These are phyloP conservation scores for Oithona nana DNA, from an alignment of 2,888 invertebrate species.

Conservation along the genomic window DNA sequence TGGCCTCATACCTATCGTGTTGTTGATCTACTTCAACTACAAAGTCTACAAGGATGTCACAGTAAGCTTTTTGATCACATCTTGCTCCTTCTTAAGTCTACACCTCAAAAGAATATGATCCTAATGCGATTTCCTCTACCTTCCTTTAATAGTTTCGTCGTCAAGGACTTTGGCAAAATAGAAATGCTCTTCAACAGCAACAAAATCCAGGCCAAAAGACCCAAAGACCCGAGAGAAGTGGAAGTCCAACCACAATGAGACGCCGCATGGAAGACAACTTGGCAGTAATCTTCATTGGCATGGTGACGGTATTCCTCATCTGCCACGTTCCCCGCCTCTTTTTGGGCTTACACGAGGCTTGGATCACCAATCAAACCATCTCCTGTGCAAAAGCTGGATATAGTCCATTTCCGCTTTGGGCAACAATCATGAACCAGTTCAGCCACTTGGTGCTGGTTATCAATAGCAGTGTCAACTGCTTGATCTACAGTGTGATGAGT, in stretches of 20 bases:
- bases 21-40: slow-evolving; percentile 1
- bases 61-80: too few relatives aligned
- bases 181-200: too few relatives aligned
- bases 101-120: too few relatives aligned
- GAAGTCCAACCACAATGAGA: neutral
- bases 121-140: too few relatives aligned
- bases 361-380: neutral
- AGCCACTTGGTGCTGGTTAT: slow-evolving; percentile 2
- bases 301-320: neutral
- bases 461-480: neutral
- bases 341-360: neutral
- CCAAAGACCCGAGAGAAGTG: too few relatives aligned
- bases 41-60: slow-evolving; percentile 6
- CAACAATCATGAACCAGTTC: neutral
- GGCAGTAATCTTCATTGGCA: neutral
- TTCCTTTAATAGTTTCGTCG: too few relatives aligned
- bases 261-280: neutral
- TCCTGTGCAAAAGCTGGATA: neutral
- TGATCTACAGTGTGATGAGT: neutral
- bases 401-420: neutral
- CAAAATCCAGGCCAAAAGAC: too few relatives aligned
- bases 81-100: too few relatives aligned
- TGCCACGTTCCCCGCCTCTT: neutral
- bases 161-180: too few relatives aligned
- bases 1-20: neutral